Evolutionary conservation across 2,797 vertebrate genomes (phyloP), one percentile per base, ranked within the genome.

Genomic region (Orientallactaga sibirica): DNA sequence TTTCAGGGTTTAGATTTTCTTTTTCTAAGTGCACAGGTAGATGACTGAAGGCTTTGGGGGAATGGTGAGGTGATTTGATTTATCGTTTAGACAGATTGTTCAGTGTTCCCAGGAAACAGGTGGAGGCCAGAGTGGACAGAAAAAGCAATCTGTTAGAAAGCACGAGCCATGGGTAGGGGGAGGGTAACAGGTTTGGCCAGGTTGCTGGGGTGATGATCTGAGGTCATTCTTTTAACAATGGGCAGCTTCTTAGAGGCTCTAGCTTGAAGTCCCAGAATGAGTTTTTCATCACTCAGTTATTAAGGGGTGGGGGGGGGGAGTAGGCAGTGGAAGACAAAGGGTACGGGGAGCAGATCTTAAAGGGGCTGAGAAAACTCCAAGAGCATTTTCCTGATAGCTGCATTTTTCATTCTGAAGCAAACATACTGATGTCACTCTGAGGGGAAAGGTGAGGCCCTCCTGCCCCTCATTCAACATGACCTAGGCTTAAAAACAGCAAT

Each of bases 51-150:
- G 33, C 37, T 75, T 64, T 1, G 73, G 62, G 92, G 82, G 25
- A 89, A 8, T 7, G 4, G 15, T 71, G 29, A 88, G 6, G n/a
- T 55, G 67, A 88, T 86, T 95, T 91, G 37, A 48, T 86, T 58
- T 90, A 37, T 85, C n/a, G 86, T 96, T 75, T 77, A 66, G 75
- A 33, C 70, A 79, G 43, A 73, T 86, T 22, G 16, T 27, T 25
- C 7, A 92, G 58, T 22, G 11, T n/a, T 87, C 76, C 14, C 80
- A 37, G n/a, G 79, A 48, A 84, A 66, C 15, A 29, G 33, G 16
- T 41, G 64, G 37, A 14, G 20, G 29, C 48, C 55, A 58, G 64
- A 81, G 24, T 41, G 7, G 75, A 78, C 7, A 75, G 11, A 18
- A 71, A 48, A 24, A 15, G 25, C 25, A 11, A 9, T 64, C 29